These are phyloP conservation scores for Sus cebifrons DNA, from an alignment of 2,797 vertebrate species.

Conservation along the genomic window DNA sequence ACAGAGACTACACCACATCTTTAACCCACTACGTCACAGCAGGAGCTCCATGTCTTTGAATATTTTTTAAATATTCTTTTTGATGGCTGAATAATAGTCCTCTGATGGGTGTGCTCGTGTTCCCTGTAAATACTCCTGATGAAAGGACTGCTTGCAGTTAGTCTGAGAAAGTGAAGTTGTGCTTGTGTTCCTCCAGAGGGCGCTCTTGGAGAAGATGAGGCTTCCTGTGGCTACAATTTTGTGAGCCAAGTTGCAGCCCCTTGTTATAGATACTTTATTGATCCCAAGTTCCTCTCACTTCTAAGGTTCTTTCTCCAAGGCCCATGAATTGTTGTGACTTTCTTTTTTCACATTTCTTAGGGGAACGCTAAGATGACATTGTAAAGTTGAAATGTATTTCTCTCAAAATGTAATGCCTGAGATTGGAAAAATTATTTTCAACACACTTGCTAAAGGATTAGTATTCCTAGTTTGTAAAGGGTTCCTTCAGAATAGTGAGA, in stretches of 20 bases:
- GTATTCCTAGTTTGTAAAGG: neutral
- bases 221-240: neutral
- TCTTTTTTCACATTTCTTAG: neutral
- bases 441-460: neutral
- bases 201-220: neutral
- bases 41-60: too few species aligned
- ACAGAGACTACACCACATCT: too few species aligned
- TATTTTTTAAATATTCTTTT: neutral
- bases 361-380: neutral
- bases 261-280: neutral
- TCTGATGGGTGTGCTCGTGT: neutral
- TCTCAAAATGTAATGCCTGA: neutral
- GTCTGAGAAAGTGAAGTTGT: neutral
- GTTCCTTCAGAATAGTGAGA: neutral
- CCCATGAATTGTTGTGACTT: neutral
- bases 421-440: neutral
- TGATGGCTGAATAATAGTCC: neutral
- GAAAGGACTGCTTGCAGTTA: neutral
- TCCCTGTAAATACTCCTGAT: neutral
- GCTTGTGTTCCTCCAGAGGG: slow-evolving; percentile 2
- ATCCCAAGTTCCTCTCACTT: neutral
- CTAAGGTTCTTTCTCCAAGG: neutral
- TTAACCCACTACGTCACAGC: too few species aligned
- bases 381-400: neutral
- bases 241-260: neutral